phyloP scores from a whole-genome alignment of 2,797 vertebrate species.

The Geotrypetes seraphini region DNA sequence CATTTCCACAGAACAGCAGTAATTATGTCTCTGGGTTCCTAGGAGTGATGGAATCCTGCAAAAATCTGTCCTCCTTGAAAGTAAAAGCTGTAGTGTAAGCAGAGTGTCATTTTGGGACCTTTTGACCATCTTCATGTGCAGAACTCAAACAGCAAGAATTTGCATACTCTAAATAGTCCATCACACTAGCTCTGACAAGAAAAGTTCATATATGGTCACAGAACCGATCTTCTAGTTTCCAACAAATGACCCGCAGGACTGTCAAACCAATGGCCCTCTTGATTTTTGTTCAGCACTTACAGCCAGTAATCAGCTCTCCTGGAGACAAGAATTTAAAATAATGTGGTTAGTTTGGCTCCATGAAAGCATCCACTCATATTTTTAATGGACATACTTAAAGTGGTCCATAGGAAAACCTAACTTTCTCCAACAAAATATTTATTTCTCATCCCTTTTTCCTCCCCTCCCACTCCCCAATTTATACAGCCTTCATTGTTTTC shows the following conservation, averaged over 20 bases:
- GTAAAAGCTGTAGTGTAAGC: too few species aligned
- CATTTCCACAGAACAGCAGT: slow-evolving; percentile 12
- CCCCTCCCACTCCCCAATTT: too few species aligned
- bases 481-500: too few species aligned
- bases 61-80: slow-evolving; percentile 20
- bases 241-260: slow-evolving; percentile 1
- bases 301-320: slow-evolving; percentile 50
- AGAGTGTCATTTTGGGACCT: too few species aligned
- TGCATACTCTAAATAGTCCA: slow-evolving; percentile 49
- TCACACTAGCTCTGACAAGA: not conserved
- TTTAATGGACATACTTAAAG: not conserved
- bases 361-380: too few species aligned
- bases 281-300: slow-evolving; percentile 8
- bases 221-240: slow-evolving; percentile 4
- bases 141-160: too few species aligned
- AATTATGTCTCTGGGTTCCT: slow-evolving; percentile 18
- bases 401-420: too few species aligned
- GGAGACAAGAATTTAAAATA: slow-evolving; percentile 14
- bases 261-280: not conserved
- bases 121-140: too few species aligned
- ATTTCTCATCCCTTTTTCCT: too few species aligned
- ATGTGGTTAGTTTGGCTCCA: too few species aligned
- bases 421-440: too few species aligned
- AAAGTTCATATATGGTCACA: slow-evolving; percentile 7
- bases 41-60: not conserved